Evolutionary conservation across 2,797 vertebrate species (phyloP).

Genomic region (Hybognathus amarus): DNA sequence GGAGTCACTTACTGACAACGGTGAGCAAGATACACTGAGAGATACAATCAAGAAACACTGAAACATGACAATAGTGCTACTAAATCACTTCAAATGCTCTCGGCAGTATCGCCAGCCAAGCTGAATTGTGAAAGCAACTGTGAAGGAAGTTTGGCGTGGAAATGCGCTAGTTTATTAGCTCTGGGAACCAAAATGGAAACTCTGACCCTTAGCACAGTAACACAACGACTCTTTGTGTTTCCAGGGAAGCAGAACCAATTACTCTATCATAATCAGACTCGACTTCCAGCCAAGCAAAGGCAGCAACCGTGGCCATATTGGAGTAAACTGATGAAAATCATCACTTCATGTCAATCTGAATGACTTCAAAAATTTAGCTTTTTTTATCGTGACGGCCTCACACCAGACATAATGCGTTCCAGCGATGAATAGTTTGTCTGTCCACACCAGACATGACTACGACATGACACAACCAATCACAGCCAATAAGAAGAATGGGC

Average conservation of each 20-base stretch:
- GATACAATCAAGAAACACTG: conserved; percentile 53
- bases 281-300: neutral
- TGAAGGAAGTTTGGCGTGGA: conserved; percentile 45
- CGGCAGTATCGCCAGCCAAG: conserved; percentile 46
- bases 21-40: conserved; percentile 49
- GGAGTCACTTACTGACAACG: conserved; percentile 37
- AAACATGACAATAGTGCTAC: conserved; percentile 43
- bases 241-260: conserved; percentile 36
- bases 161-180: conserved; percentile 31
- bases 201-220: conserved; percentile 2
- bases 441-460: neutral
- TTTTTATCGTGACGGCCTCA: neutral
- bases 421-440: neutral
- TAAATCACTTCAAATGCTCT: conserved; percentile 53
- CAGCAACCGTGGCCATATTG: conserved; percentile 26
- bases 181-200: conserved; percentile 31
- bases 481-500: neutral
- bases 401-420: neutral
- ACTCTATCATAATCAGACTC: conserved; percentile 45
- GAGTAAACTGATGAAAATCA: conserved; percentile 21
- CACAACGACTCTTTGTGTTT: conserved; percentile 32
- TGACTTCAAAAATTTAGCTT: neutral
- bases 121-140: conserved; percentile 52
- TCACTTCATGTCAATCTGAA: neutral
- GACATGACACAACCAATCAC: neutral